Base-by-base conservation (phyloP, 2,888 invertebrate genomes). In the Serripes groenlandicus region DNA sequence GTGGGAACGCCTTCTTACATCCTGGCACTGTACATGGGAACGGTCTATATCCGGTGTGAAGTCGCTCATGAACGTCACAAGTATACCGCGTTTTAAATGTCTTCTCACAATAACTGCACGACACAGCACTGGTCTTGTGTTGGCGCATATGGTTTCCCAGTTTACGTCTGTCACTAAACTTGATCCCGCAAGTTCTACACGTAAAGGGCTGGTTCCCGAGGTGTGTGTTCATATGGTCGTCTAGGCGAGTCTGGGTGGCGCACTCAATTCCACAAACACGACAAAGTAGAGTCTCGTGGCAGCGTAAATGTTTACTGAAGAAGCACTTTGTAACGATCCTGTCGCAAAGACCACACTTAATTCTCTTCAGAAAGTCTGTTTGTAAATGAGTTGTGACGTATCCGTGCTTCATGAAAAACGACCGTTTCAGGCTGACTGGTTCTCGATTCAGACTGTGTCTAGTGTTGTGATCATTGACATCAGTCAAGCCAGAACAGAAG, bases 1-100 rank as follows among this genome's bases (percentile, higher is more conserved):
- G 83, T 32, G 83, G 78, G 52, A 83, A 83, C 30, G 66, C 56
- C 37, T 68, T 83, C 9, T 75, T 42, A 69, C 83, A 83, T 72
- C 81, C 77, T 74, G 77, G 69, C 18, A 52, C 68, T 35, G 54
- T 26, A 70, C 81, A 81, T 18, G 28, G 49, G 49, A 64, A 81
- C 3, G 81, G 81, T 26, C 30, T 68, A 26, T 54, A 42, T n/a
- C 77, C 81, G n/a, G 81, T 81, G 73, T 81, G 81, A 11, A 69
- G 62, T 9, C 81, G 30, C 49, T 77, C 77, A 52, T 81, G 81
- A 7, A 81, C 77, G 30, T 49, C 32, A 49, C 77, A 62, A 21
- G 77, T 52, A 56, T 78, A 74, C 32, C 64, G 60, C 28, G 73
- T 73, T 26, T 62, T 69, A 60, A 81, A 81, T 11, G 34, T 56